These are phyloP conservation scores for Tetramorium bicarinatum DNA, from an alignment of 2,888 invertebrate species.

Conservation along the genomic window DNA sequence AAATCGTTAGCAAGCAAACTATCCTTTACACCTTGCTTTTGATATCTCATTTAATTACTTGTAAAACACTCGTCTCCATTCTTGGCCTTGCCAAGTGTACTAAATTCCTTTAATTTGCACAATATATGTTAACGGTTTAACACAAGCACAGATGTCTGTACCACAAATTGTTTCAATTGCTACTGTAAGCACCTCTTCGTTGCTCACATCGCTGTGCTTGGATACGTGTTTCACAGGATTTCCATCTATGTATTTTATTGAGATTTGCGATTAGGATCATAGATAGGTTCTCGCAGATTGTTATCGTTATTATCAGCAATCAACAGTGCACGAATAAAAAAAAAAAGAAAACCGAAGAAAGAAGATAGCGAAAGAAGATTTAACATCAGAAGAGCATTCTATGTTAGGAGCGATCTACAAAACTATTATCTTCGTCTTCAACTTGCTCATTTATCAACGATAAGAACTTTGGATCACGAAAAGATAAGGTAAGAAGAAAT, in stretches of 20 bases:
- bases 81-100: background rate
- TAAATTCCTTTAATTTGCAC: background rate
- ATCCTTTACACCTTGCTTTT: background rate
- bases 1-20: slow-evolving; percentile 16
- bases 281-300: slow-evolving; percentile 21
- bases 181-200: background rate
- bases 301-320: background rate
- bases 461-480: background rate
- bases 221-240: slow-evolving; percentile 10
- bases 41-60: background rate
- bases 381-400: background rate
- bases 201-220: slow-evolving; percentile 19
- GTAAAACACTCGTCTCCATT: background rate
- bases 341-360: background rate
- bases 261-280: slow-evolving; percentile 14
- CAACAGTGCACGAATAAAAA: background rate
- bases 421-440: background rate
- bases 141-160: slow-evolving; percentile 11
- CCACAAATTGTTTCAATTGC: slow-evolving; percentile 14
- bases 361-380: background rate
- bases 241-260: slow-evolving; percentile 6
- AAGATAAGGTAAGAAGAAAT: slow-evolving; percentile 31
- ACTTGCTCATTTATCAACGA: background rate
- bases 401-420: background rate
- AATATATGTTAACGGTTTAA: slow-evolving; percentile 15